Conservation (phyloP, 2,888 invertebrate species). For the Drosophila kuntzei region DNA sequence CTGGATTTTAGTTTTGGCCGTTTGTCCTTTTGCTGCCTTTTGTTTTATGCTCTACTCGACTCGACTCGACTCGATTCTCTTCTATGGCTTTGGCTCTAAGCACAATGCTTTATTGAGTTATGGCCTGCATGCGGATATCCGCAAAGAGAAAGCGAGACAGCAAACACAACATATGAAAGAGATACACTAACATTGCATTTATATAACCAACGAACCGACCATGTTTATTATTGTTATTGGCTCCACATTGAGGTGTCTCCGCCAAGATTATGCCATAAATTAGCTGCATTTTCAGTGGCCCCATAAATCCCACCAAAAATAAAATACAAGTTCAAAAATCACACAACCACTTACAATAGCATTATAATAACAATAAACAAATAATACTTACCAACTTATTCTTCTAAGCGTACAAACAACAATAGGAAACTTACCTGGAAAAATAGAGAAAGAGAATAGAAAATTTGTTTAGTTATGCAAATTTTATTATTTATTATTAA, state of each 20-base stretch:
- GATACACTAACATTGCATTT: slow-evolving; percentile 50
- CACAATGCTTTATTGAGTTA: slow-evolving; percentile 80
- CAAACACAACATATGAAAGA: slow-evolving; percentile 14
- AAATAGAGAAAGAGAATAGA: slow-evolving; percentile 19
- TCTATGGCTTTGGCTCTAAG: slow-evolving; percentile 62
- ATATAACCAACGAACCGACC: slow-evolving; percentile 50
- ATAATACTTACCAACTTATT: slow-evolving; percentile 61
- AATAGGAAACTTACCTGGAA: slow-evolving; percentile 64
- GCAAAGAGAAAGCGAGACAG: slow-evolving; percentile 57
- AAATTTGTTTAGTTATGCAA: slow-evolving; percentile 35
- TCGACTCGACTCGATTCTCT: slow-evolving; percentile 5
- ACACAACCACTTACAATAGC: background rate
- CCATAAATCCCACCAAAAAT: slow-evolving; percentile 54
- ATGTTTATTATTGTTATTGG: slow-evolving; percentile 72
- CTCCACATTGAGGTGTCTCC: slow-evolving; percentile 65
- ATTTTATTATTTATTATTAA: slow-evolving; percentile 19
- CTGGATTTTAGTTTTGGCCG: slow-evolving; percentile 66
- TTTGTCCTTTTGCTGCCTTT: slow-evolving; percentile 48
- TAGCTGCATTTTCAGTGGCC: slow-evolving; percentile 70
- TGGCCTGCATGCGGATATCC: slow-evolving; percentile 81
- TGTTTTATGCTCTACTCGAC: slow-evolving; percentile 36
- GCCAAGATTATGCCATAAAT: slow-evolving; percentile 66
- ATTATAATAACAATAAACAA: slow-evolving; percentile 2
- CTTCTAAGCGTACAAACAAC: slow-evolving; percentile 1
- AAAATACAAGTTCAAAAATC: slow-evolving; percentile 12